Percentiles rank a stretch among this genome's conserved stretches.
phyloP scores from a whole-genome alignment of 2,113 vertebrate genomes.

The Elgaria multicarinata region DNA sequence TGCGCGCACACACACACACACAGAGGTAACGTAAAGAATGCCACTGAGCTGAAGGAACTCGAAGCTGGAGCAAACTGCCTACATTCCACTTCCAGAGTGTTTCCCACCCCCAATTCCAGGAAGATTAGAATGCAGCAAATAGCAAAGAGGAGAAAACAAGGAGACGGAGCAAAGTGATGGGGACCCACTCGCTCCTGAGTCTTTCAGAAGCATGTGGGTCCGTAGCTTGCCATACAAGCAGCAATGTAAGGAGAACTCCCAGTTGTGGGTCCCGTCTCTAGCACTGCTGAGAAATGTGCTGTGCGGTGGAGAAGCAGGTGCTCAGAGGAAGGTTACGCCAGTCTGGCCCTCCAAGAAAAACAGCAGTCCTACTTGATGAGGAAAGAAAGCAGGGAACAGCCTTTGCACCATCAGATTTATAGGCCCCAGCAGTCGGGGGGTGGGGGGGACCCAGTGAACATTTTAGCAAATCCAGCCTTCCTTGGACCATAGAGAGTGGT shows the following conservation, averaged over 20 bases:
- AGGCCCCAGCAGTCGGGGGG: slow-evolving; percentile 51
- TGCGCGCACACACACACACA: too few relatives aligned
- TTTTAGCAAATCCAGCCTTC: slow-evolving; percentile 66
- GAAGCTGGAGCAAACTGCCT: too few relatives aligned
- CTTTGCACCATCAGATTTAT: slow-evolving; percentile 65
- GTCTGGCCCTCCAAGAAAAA: slow-evolving; percentile 71
- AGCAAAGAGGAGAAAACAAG: too few relatives aligned
- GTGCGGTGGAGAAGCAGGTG: slow-evolving; percentile 64
- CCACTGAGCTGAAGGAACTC: too few relatives aligned
- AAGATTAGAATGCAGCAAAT: too few relatives aligned
- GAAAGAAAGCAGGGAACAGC: slow-evolving; percentile 55
- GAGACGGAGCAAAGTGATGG: too few relatives aligned
- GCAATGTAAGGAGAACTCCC: neutral
- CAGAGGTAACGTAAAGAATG: too few relatives aligned
- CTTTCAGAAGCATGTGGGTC: neutral
- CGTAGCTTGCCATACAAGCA: neutral
- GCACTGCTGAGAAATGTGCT: slow-evolving; percentile 55
- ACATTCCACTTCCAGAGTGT: too few relatives aligned
- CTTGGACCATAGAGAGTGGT: slow-evolving; percentile 66
- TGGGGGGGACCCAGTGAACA: slow-evolving; percentile 61
- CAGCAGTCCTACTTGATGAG: slow-evolving; percentile 42
- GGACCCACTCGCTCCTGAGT: neutral
- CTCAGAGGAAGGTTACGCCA: slow-evolving; percentile 46
- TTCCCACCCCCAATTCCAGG: too few relatives aligned
- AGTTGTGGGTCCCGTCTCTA: rapidly evolving